Percentiles rank a stretch among this genome's conserved stretches.
These are phyloP conservation scores for Cheilosia vernalis DNA, from an alignment of 2,888 invertebrate species.

Conservation along the genomic window DNA sequence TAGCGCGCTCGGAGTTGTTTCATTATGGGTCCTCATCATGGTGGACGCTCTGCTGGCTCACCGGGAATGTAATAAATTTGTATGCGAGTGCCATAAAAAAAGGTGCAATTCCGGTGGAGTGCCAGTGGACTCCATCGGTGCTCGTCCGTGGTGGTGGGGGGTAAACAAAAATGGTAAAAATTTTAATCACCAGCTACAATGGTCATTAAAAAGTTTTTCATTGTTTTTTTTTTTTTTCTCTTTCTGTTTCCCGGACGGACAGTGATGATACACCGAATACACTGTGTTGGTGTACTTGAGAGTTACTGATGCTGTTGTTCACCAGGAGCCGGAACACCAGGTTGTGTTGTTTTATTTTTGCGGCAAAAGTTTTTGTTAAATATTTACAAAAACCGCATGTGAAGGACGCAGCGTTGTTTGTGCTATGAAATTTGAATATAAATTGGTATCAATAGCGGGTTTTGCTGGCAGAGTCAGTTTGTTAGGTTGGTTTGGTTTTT, in stretches of 20 bases:
- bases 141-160: not conserved
- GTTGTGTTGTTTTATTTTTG: not conserved
- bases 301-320: constrained; percentile 57
- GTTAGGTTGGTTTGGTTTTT: constrained; percentile 11
- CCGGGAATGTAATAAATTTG: constrained; percentile 57
- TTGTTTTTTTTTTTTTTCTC: constrained; percentile 5
- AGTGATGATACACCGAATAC: constrained; percentile 37
- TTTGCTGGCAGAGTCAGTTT: not conserved
- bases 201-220: constrained; percentile 68
- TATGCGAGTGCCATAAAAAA: constrained; percentile 51
- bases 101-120: constrained; percentile 32
- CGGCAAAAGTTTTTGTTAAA: constrained; percentile 31
- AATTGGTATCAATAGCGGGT: constrained; percentile 56
- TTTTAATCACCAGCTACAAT: constrained; percentile 68
- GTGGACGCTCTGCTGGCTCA: not conserved
- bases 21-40: constrained; percentile 47
- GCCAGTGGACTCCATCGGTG: constrained; percentile 33
- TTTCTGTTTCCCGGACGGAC: constrained; percentile 20
- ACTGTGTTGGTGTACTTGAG: constrained; percentile 46
- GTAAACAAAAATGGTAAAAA: constrained; percentile 28
- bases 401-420: constrained; percentile 43
- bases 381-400: constrained; percentile 60
- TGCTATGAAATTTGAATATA: constrained; percentile 51
- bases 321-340: not conserved
- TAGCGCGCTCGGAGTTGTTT: constrained; percentile 40